Evolutionary conservation across 2,888 invertebrate species (phyloP), one percentile per base, ranked within the genome.

Genomic region (Lasioglossum calceatum): DNA sequence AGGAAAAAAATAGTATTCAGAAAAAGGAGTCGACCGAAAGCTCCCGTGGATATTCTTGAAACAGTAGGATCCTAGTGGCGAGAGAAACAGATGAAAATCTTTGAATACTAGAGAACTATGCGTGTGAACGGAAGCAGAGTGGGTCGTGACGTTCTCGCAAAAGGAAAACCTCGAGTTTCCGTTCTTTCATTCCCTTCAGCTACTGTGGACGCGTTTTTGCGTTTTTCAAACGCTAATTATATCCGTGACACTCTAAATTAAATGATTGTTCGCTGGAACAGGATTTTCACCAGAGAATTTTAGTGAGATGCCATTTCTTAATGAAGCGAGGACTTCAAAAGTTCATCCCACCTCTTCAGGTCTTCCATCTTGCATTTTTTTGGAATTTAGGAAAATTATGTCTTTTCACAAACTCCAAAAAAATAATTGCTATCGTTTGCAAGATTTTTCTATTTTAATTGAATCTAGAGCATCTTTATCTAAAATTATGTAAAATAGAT

Each of bases 121-220:
- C 64, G 77, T 77, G 76, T 64, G 76, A 77, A 77, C 64, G 76
- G 76, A 77, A 77, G 61, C 4, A 39, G 76, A 76, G 75, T 39
- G 23, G 39, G 54, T 42, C 39, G 61, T 76, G 27, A 27, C 76
- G 23, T 61, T 61, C 76, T 4, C 76, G 61, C 19, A 32, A 44
- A 61, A 64, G 39, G 61, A 54, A 77, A 77, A 39, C 32, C 32
- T 23, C 32, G 39, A 2, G 36, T 39, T 58, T 58, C 39, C 75
- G n/a, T 54, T 39, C 16, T 12, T 36, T 14, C n/a, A n/a, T 23
- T 27, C 39, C n/a, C 16, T 10, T 36, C n/a, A 61, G 8, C 16
- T 16, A 61, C 58, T 7, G 36, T 7, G 27, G 42, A 23, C 32
- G 19, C 39, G 39, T 23, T 77, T 70, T 47, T 44, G 61, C 70